These are phyloP conservation scores for Furcifer pardalis DNA, from an alignment of 2,797 vertebrate genomes.

Conservation along the genomic window DNA sequence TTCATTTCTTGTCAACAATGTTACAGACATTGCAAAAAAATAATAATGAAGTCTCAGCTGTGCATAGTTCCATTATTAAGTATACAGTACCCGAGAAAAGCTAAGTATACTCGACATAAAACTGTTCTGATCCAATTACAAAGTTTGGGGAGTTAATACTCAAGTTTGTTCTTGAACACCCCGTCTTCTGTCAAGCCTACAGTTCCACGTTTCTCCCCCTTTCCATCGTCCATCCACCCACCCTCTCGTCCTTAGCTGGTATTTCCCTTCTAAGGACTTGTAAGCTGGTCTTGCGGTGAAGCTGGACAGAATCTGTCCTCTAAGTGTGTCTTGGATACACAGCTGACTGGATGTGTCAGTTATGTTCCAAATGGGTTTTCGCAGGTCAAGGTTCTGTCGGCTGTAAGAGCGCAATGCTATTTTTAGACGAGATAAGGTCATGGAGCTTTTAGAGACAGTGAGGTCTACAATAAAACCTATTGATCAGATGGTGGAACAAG, in stretches of 20 bases:
- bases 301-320: constrained; percentile 61
- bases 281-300: constrained; percentile 32
- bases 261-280: constrained; percentile 41
- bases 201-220: constrained; percentile 8
- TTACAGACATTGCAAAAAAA: too few species aligned
- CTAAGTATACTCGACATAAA: not conserved
- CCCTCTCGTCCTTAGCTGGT: constrained; percentile 21
- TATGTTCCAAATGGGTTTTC: constrained; percentile 85
- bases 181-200: not conserved
- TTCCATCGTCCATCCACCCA: not conserved
- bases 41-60: not conserved
- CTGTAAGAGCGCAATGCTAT: constrained; percentile 82
- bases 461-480: constrained; percentile 87
- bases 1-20: not conserved
- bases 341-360: constrained; percentile 82
- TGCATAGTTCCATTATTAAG: not conserved
- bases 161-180: not conserved
- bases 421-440: constrained; percentile 85
- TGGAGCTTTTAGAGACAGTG: constrained; percentile 83
- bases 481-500: constrained; percentile 83
- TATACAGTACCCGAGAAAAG: not conserved
- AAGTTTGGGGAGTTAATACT: not conserved
- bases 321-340: constrained; percentile 75
- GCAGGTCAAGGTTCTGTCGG: constrained; percentile 84
- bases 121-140: not conserved